These are phyloP conservation scores for Microcebus lehilahytsara DNA, from an alignment of 2,113 vertebrate species.

Conservation along the genomic window DNA sequence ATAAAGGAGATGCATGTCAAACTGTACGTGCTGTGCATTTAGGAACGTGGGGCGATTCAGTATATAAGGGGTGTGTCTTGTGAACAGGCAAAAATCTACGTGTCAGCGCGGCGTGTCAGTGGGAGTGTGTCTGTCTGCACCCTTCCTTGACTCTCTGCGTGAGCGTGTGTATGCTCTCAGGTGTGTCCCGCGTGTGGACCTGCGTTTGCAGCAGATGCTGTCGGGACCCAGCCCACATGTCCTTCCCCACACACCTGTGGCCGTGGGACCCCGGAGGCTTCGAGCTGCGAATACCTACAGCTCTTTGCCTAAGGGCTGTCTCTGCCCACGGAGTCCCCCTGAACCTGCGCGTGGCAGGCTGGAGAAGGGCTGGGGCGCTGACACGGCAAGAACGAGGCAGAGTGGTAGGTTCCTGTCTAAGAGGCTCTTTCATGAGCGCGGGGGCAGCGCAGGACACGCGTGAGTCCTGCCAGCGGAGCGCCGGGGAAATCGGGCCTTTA, in stretches of 20 bases:
- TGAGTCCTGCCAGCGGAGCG: fast-evolving
- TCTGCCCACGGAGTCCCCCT: background rate
- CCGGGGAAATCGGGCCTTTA: background rate
- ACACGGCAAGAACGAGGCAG: background rate
- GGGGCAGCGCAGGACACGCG: fast-evolving
- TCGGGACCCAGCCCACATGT: background rate
- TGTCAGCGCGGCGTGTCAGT: fast-evolving
- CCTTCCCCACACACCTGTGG: background rate
- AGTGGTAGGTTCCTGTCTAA: background rate
- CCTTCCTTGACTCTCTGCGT: background rate
- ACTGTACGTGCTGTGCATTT: background rate
- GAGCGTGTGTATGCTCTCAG: no score
- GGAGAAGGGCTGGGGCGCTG: background rate
- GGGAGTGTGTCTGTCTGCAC: background rate
- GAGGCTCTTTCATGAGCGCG: background rate
- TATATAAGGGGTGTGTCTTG: fast-evolving
- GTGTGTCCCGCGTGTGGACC: fast-evolving
- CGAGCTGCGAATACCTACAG: background rate
- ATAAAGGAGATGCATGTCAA: background rate
- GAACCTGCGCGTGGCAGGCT: background rate
- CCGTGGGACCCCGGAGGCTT: background rate
- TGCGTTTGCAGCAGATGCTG: background rate
- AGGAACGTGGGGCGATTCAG: fast-evolving
- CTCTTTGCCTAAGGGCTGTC: background rate
- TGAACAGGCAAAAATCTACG: background rate